Percentiles rank a stretch among this genome's conserved stretches.
Evolutionary conservation across 2,797 vertebrate species (phyloP).

Genomic region (Protosalanx chinensis): DNA sequence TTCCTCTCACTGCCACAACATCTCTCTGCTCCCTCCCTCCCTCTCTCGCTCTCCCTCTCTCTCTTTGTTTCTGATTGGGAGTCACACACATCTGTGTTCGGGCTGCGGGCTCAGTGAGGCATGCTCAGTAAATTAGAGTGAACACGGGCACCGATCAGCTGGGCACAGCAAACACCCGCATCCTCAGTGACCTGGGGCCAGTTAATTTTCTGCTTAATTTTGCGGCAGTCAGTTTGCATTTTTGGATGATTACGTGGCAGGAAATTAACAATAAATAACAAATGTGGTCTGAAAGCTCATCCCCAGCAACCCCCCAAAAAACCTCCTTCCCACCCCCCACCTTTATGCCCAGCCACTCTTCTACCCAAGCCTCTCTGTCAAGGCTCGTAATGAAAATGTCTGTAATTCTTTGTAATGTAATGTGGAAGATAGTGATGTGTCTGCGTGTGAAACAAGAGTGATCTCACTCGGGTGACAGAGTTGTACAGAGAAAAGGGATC

Average conservation of each 20-base stretch:
- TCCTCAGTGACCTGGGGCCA: slow-evolving; percentile 96
- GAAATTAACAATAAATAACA: slow-evolving; percentile 99
- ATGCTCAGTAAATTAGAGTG: slow-evolving; percentile 99
- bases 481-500: slow-evolving; percentile 70
- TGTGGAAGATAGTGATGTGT: slow-evolving; percentile 85
- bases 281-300: slow-evolving; percentile 88
- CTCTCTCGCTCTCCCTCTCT: slow-evolving; percentile 13
- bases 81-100: slow-evolving; percentile 79
- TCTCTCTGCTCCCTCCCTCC: slow-evolving; percentile 24
- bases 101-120: slow-evolving; percentile 95
- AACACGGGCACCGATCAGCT: slow-evolving; percentile 97
- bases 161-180: slow-evolving; percentile 88
- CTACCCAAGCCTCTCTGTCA: slow-evolving; percentile 59
- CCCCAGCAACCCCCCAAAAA: slow-evolving; percentile 33
- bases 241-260: slow-evolving; percentile 99
- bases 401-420: slow-evolving; percentile 96
- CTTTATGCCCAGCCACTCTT: slow-evolving; percentile 36
- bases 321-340: neutral
- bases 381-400: slow-evolving; percentile 86
- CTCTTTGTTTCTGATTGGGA: slow-evolving; percentile 87
- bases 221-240: slow-evolving; percentile 99
- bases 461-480: slow-evolving; percentile 75
- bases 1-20: slow-evolving; percentile 27
- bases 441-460: slow-evolving; percentile 78
- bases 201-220: slow-evolving; percentile 99